A percentile compares a stretch with the other conserved stretches of the same genome.
Evolutionary conservation across 2,113 vertebrate species (phyloP).

Genomic region (Taurulus bubalis): DNA sequence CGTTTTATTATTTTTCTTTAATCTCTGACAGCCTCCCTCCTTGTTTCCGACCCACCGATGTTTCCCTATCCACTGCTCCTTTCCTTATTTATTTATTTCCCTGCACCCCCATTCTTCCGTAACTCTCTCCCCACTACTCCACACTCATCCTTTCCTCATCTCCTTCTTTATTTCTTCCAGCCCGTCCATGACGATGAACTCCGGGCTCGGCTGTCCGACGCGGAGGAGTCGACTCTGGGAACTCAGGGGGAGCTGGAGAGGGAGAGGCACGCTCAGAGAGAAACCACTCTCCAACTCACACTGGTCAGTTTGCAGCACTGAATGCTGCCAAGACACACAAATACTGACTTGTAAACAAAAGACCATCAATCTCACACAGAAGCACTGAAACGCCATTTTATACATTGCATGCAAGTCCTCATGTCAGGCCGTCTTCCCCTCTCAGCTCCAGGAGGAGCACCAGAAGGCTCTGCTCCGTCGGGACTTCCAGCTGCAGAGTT

Average conservation of each 20-base stretch:
- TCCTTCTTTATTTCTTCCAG: slow-evolving; percentile 8
- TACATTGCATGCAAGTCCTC: background rate
- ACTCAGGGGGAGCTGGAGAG: slow-evolving; percentile 88
- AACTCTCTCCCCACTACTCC: no score
- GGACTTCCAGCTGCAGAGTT: slow-evolving; percentile 97
- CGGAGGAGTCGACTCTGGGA: slow-evolving; percentile 84
- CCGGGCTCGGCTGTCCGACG: slow-evolving; percentile 85
- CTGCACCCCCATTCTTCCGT: background rate
- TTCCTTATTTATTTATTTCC: background rate
- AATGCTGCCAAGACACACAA: background rate
- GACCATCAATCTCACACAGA: background rate
- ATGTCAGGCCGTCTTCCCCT: background rate
- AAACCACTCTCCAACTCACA: slow-evolving; percentile 86
- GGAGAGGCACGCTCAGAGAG: slow-evolving; percentile 87
- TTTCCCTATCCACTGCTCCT: background rate
- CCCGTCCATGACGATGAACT: slow-evolving; percentile 85
- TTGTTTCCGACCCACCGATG: background rate
- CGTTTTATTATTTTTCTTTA: background rate
- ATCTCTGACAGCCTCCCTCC: background rate
- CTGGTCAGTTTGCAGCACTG: slow-evolving; percentile 83
- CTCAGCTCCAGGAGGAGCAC: slow-evolving; percentile 94
- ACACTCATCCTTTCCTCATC: background rate
- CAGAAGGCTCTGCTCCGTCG: slow-evolving; percentile 92
- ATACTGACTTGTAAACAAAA: background rate
- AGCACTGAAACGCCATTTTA: background rate